Conservation (phyloP, 2,797 vertebrate species). For the Eptatretus atami region DNA sequence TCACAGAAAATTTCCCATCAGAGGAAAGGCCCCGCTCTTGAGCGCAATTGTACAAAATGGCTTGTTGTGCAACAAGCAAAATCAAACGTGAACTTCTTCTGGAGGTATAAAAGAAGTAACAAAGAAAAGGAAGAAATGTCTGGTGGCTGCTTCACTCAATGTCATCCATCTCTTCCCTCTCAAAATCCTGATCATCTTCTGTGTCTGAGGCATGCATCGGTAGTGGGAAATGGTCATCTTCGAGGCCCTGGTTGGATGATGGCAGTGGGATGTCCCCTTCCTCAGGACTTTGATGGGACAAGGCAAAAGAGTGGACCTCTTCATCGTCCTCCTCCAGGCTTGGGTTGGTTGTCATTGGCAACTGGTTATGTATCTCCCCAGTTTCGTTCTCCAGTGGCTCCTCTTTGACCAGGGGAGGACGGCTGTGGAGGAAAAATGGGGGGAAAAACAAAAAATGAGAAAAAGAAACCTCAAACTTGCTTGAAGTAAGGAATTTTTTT, state of each 20-base stretch:
- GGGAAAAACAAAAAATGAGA: too few species aligned
- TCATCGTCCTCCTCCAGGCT: background rate
- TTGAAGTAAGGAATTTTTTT: too few species aligned
- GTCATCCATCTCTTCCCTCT: constrained; percentile 1
- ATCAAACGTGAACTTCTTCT: too few species aligned
- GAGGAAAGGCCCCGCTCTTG: too few species aligned
- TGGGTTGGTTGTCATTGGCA: background rate
- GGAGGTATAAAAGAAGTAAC: too few species aligned
- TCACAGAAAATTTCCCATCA: too few species aligned
- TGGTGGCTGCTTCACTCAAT: background rate
- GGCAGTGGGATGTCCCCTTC: background rate
- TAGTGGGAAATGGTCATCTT: background rate
- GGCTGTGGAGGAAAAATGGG: background rate
- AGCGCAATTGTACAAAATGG: too few species aligned
- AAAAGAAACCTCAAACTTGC: too few species aligned
- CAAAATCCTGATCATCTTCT: background rate
- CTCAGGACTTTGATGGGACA: background rate
- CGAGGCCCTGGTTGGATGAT: background rate
- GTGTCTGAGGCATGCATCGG: constrained; percentile 1
- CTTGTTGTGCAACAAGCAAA: too few species aligned
- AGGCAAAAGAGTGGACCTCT: background rate
- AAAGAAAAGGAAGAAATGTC: too few species aligned
- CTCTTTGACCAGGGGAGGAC: background rate
- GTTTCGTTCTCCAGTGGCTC: constrained; percentile 1
- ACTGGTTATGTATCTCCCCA: background rate